phyloP scores from a whole-genome alignment of 2,113 vertebrate genomes.

The Oenanthe melanoleuca region DNA sequence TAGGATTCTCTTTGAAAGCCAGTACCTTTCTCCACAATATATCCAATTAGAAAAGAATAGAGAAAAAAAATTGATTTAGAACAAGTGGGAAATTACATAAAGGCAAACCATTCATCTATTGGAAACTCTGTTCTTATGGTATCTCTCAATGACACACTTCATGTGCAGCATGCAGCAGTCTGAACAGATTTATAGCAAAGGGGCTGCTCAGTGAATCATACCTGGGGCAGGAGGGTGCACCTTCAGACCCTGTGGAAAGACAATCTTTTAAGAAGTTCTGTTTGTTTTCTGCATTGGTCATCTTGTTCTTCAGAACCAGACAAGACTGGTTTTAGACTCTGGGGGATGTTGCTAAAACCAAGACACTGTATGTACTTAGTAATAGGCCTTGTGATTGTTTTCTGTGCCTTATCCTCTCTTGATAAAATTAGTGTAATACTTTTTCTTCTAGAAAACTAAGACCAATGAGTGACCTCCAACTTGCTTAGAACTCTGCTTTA shows the following conservation, averaged over 20 bases:
- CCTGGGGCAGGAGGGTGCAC: background rate
- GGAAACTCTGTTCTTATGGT: background rate
- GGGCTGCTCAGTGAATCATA: background rate
- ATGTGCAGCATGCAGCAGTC: background rate
- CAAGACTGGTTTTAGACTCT: background rate
- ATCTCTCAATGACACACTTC: background rate
- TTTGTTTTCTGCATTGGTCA: background rate
- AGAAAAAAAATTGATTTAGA: background rate
- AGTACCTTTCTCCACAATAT: background rate
- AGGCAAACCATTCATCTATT: background rate
- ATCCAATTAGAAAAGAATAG: background rate
- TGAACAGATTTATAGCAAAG: background rate
- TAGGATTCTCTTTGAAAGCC: background rate
- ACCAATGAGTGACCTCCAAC: background rate
- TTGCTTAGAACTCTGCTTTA: background rate
- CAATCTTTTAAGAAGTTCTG: background rate
- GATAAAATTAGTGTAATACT: background rate
- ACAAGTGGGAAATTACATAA: background rate
- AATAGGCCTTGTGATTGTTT: background rate
- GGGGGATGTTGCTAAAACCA: background rate
- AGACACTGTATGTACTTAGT: background rate
- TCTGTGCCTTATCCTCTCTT: conserved; percentile 5
- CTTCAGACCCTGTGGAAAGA: background rate
- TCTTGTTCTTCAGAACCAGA: background rate
- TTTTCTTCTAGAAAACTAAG: conserved; percentile 13